Percentiles rank a stretch among this genome's conserved stretches.
Conservation (phyloP, 2,797 vertebrate species). For the Chaunax sp. region DNA sequence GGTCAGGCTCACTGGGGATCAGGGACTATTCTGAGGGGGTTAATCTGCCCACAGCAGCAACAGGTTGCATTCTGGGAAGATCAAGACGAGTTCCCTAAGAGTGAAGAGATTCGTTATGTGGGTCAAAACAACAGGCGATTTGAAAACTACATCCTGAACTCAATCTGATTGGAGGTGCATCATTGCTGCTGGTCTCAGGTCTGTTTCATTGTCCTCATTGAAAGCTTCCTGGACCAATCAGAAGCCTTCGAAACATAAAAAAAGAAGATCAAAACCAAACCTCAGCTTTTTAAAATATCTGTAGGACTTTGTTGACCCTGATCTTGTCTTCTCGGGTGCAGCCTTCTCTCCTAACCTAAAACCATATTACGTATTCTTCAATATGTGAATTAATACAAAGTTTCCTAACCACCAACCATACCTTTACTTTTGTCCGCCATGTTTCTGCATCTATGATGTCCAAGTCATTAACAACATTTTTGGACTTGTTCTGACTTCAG, state of each 20-base stretch:
- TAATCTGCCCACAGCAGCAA: slow-evolving; percentile 58
- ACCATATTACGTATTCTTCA: too few relatives aligned
- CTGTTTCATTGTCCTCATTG: neutral
- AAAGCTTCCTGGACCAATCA: neutral
- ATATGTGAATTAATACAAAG: too few relatives aligned
- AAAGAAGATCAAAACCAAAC: too few relatives aligned
- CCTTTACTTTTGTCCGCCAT: too few relatives aligned
- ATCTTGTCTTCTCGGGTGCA: too few relatives aligned
- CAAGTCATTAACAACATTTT: too few relatives aligned
- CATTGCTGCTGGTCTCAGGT: neutral
- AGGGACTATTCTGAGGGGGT: slow-evolving; percentile 57
- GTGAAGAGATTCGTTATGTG: slow-evolving; percentile 42
- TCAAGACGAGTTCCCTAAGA: slow-evolving; percentile 38
- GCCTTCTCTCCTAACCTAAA: too few relatives aligned
- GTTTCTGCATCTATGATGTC: too few relatives aligned
- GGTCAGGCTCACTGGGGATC: slow-evolving; percentile 57
- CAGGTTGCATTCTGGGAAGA: slow-evolving; percentile 71
- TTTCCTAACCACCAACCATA: too few relatives aligned
- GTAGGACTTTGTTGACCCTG: neutral
- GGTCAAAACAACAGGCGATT: slow-evolving; percentile 66
- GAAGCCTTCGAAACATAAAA: neutral
- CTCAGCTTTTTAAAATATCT: too few relatives aligned
- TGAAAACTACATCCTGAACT: slow-evolving; percentile 39
- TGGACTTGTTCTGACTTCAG: too few relatives aligned
- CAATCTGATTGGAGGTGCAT: slow-evolving; percentile 4